Percentiles rank a stretch among this genome's conserved stretches.
These are phyloP conservation scores for Yponomeuta malinellus DNA, from an alignment of 2,888 invertebrate species.

Conservation along the genomic window DNA sequence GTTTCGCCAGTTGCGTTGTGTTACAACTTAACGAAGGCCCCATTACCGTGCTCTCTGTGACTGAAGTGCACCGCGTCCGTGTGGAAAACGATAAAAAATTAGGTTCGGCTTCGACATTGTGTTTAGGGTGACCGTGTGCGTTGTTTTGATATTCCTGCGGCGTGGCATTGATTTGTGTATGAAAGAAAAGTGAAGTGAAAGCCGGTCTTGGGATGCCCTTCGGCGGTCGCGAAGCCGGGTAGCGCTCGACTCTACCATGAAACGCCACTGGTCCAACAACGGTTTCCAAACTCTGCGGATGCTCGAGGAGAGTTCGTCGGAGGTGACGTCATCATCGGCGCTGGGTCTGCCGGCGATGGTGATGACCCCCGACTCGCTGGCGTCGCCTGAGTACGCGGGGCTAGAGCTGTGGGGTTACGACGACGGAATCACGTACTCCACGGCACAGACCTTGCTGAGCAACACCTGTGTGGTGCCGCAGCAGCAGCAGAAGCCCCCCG, in stretches of 20 bases:
- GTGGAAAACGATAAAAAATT: constrained; percentile 42
- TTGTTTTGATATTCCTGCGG: constrained; percentile 39
- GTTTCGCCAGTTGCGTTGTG: constrained; percentile 62
- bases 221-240: constrained; percentile 50
- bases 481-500: constrained; percentile 64
- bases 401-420: constrained; percentile 89
- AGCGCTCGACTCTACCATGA: constrained; percentile 72
- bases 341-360: constrained; percentile 83
- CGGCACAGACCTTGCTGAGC: constrained; percentile 60
- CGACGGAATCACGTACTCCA: constrained; percentile 65
- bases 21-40: constrained; percentile 20
- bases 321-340: constrained; percentile 86
- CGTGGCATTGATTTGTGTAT: constrained; percentile 42
- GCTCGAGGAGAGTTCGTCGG: constrained; percentile 83
- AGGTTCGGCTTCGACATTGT: constrained; percentile 49
- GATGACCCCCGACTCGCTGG: constrained; percentile 85
- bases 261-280: constrained; percentile 86
- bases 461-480: constrained; percentile 72
- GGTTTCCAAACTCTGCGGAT: constrained; percentile 79
- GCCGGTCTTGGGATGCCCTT: constrained; percentile 65
- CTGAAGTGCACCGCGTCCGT: constrained; percentile 30
- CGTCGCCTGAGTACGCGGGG: constrained; percentile 85
- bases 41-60: constrained; percentile 19
- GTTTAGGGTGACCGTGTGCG: constrained; percentile 45
- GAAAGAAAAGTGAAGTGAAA: constrained; percentile 70